Evolutionary conservation across 2,888 invertebrate species (phyloP), one percentile per base, ranked within the genome.

Genomic region (Mechanitis mazaeus): DNA sequence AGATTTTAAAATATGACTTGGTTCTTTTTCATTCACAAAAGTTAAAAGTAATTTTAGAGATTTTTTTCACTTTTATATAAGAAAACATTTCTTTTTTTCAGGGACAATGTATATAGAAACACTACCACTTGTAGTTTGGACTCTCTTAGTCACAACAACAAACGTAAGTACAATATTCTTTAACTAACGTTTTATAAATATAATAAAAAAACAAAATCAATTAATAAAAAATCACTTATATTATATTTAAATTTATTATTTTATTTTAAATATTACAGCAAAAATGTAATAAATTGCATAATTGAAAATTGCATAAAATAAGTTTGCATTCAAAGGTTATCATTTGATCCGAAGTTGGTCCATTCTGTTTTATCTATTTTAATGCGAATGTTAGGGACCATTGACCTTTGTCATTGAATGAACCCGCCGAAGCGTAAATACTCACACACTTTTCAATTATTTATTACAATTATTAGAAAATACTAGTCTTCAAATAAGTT

Each of bases 51-150:
- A 20, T 20, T 20, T 20, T 20, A 20, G 20, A 20, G 20, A 20
- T 20, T 20, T 20, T 20, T 20, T 20, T 20, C 20, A 20, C 20
- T 20, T 20, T 20, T 50, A 28, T 31, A 11, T 33, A 55, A 50
- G 3, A 58, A 28, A 42, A 33, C 78, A 82, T 80, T 83, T 80
- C 88, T 88, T 91, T 91, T 86, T 95, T 95, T 68, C 93, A 96
- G 96, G 95, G 92, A 96, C 94, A 93, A 96, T 96, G 96, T 85
- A 87, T 80, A 95, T 95, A 94, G 94, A 94, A 93, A 94, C 95
- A 93, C 94, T 95, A 94, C 95, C 95, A 93, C 94, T 95, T 92
- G 95, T 96, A 94, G 94, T 94, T 92, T 96, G 96, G 96, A 94
- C 95, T 93, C 93, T 95, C 91, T 92, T 95, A 91, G 93, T 93